phyloP scores from a whole-genome alignment of 2,113 vertebrate species.

The Laticauda laticaudata region DNA sequence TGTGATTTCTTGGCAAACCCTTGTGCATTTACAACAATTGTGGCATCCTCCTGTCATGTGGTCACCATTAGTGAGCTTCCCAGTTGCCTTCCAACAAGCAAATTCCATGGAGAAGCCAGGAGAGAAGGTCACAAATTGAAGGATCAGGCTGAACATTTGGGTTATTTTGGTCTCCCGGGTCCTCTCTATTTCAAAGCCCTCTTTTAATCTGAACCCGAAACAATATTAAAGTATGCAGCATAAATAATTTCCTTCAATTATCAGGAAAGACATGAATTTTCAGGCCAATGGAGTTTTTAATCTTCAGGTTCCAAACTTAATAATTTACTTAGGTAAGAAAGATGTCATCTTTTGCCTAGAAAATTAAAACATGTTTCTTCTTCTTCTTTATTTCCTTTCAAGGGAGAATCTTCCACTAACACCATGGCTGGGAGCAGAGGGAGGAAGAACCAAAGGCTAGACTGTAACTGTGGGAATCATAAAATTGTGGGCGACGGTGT shows the following conservation, averaged over 20 bases:
- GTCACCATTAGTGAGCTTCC: background rate
- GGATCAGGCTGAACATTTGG: slow-evolving; percentile 18
- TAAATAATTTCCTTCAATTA: slow-evolving; percentile 81
- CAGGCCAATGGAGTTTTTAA: slow-evolving; percentile 89
- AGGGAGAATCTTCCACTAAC: background rate
- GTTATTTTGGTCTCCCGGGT: slow-evolving; percentile 45
- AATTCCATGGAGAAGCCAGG: background rate
- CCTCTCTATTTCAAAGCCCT: slow-evolving; percentile 58
- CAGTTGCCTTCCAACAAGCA: background rate
- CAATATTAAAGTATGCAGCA: slow-evolving; percentile 70
- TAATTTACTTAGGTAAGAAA: slow-evolving; percentile 73
- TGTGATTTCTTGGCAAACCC: background rate
- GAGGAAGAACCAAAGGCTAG: slow-evolving; percentile 47
- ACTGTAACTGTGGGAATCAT: slow-evolving; percentile 74
- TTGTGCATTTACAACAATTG: background rate
- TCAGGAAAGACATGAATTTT: slow-evolving; percentile 84
- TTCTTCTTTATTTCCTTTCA: slow-evolving; percentile 54
- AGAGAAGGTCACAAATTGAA: background rate
- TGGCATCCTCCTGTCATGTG: background rate
- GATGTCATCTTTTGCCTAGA: background rate
- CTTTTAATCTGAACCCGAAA: slow-evolving; percentile 69
- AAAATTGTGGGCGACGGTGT: slow-evolving; percentile 75
- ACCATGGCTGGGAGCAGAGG: slow-evolving; percentile 51
- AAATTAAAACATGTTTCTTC: slow-evolving; percentile 59
- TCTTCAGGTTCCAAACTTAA: slow-evolving; percentile 82